Base-by-base conservation (phyloP, 2,113 vertebrate species). In the Nettapus auritus region DNA sequence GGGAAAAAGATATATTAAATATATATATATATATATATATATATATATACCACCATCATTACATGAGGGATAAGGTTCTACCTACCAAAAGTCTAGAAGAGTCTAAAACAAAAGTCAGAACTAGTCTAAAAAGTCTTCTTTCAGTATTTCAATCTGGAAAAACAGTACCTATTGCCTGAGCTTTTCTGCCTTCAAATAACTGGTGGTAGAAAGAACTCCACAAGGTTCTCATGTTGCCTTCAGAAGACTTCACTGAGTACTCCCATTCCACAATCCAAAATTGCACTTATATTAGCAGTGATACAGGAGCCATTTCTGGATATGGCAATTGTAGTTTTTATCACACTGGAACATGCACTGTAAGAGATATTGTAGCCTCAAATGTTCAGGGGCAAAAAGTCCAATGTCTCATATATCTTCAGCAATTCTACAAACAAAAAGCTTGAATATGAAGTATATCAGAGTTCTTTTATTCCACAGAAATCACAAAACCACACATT, bases 291-390 rank as follows among this genome's bases (percentile, higher is more conserved):
- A 5, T 42, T 50, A 83, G 14, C 40, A 68, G 74, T 95, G 56
- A 74, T 80, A 25, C 28, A 56, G 14, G 13, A 77, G 10, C 3
- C 2, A 23, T 66, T 93, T 77, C 73, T 85, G 71, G 66, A 71
- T 29, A 48, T 36, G 23, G 11, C 36, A 33, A 82, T 71, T 53
- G 56, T 11, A 40, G 34, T 78, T 88, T 94, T 90, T 68, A 66
- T 62, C 4, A 33, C 13, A 4, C n/a, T 73, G 21, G n/a, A 82
- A 79, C 21, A 50, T 0, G 0, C 29, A 38, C n/a, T 60, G 11
- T 48, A 64, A 34, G 16, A 73, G 40, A 17, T 88, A 66, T 28
- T 62, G 13, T 34, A 89, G 33, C 19, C 48, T 89, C 28, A 59
- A 46, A 57, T 23, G 55, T 75, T 84, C 66, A 70, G 17, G 21